Conservation (phyloP, 2,888 invertebrate genomes). For the Hirtodrosophila confusa region DNA sequence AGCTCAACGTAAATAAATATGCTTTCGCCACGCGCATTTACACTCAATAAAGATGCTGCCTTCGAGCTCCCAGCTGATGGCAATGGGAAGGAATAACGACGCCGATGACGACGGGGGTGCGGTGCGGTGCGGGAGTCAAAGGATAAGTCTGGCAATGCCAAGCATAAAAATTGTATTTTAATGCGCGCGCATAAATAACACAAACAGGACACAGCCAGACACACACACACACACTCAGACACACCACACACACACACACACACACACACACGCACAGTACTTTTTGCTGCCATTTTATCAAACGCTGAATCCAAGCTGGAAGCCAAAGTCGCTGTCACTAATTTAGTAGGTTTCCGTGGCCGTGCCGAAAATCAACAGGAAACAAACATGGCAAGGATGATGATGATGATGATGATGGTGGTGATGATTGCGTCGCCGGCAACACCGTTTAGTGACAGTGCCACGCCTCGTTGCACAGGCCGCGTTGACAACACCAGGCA, state of each 20-base stretch:
- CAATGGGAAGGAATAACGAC: background rate
- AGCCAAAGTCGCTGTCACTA: constrained; percentile 71
- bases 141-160: constrained; percentile 75
- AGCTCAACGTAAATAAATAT: constrained; percentile 81
- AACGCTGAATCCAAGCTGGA: constrained; percentile 63
- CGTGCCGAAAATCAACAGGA: constrained; percentile 78
- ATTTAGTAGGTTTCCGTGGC: constrained; percentile 71
- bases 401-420: constrained; percentile 12
- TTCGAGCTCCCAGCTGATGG: constrained; percentile 29
- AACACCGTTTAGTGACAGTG: constrained; percentile 57
- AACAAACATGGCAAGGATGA: constrained; percentile 65
- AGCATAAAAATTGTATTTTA: constrained; percentile 81
- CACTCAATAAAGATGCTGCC: constrained; percentile 79
- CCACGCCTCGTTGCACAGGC: constrained; percentile 70
- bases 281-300: constrained; percentile 67
- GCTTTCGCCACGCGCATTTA: constrained; percentile 80
- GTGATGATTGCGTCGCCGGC: constrained; percentile 43
- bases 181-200: constrained; percentile 77
- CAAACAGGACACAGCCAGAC: constrained; percentile 64
- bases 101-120: constrained; percentile 5
- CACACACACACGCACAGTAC: constrained; percentile 14
- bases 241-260: constrained; percentile 23
- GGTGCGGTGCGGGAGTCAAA: constrained; percentile 52
- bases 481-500: constrained; percentile 59
- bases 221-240: constrained; percentile 17